Percentiles rank a stretch among this genome's conserved stretches.
Evolutionary conservation across 2,797 vertebrate species (phyloP).

Genomic region (Myotis daubentonii): DNA sequence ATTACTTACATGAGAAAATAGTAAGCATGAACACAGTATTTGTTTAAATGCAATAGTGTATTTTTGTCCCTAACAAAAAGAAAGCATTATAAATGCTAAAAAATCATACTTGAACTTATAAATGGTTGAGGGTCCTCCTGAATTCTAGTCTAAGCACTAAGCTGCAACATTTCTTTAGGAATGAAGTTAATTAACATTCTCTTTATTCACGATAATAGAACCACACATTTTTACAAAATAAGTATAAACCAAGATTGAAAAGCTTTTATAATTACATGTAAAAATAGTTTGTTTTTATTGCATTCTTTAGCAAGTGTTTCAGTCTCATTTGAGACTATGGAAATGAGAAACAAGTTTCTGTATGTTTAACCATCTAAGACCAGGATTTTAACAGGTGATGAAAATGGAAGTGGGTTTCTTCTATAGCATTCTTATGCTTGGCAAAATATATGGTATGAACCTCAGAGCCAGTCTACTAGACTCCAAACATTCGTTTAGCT

Average conservation of each 20-base stretch:
- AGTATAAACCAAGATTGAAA: neutral
- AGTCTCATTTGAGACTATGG: neutral
- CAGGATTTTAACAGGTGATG: neutral
- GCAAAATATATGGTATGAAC: neutral
- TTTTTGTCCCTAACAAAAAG: neutral
- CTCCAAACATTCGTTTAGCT: neutral
- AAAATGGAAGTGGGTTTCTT: neutral
- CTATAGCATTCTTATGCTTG: neutral
- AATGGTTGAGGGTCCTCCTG: neutral
- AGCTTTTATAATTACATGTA: neutral
- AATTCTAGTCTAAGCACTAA: neutral
- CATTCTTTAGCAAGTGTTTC: constrained; percentile 16
- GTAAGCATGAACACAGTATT: neutral
- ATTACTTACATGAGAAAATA: constrained; percentile 2
- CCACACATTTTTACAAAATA: neutral
- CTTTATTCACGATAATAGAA: neutral
- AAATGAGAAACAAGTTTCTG: neutral
- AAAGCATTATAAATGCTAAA: neutral
- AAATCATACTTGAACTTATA: neutral
- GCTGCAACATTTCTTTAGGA: neutral
- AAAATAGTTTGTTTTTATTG: neutral
- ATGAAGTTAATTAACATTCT: neutral
- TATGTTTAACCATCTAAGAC: neutral
- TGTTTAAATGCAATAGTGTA: neutral
- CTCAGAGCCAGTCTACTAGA: neutral